A percentile compares a stretch with the other conserved stretches of the same genome.
Conservation (phyloP, 2,888 invertebrate genomes). For the Pseudanteris insignis region DNA sequence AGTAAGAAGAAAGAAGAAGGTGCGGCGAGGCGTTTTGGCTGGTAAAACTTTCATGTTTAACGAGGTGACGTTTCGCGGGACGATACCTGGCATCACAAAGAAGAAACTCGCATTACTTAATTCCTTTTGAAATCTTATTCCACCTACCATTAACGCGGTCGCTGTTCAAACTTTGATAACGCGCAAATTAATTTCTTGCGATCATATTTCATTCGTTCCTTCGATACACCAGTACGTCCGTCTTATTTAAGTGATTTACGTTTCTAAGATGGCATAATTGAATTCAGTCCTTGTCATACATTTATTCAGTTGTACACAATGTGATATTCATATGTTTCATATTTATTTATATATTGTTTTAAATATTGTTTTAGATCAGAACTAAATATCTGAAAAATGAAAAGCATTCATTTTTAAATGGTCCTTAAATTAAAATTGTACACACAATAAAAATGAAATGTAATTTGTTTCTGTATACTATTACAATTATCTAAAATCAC, state of each 20-base stretch:
- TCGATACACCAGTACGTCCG: no score
- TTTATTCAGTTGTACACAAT: background rate
- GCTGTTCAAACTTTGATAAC: slow-evolving; percentile 57
- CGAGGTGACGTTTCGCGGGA: slow-evolving; percentile 50
- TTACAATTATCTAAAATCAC: no score
- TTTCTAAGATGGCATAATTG: no score
- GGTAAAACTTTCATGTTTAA: slow-evolving; percentile 65
- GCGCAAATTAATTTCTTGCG: slow-evolving; percentile 52
- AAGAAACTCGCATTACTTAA: slow-evolving; percentile 59
- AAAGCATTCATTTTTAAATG: no score
- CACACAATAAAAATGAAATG: no score
- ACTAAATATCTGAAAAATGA: no score
- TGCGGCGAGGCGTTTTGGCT: slow-evolving; percentile 19
- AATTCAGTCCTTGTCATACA: background rate
- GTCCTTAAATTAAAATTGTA: no score
- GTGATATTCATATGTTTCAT: no score
- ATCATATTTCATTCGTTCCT: slow-evolving; percentile 56
- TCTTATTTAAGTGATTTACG: no score
- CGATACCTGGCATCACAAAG: slow-evolving; percentile 46
- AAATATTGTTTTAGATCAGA: no score
- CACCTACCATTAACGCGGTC: slow-evolving; percentile 60
- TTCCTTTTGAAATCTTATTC: slow-evolving; percentile 64
- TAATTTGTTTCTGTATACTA: no score
- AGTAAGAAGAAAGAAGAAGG: slow-evolving; percentile 41
- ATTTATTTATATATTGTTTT: no score